Percentiles rank a stretch among this genome's conserved stretches.
phyloP scores from a whole-genome alignment of 2,113 vertebrate genomes.

The Plecotus auritus region DNA sequence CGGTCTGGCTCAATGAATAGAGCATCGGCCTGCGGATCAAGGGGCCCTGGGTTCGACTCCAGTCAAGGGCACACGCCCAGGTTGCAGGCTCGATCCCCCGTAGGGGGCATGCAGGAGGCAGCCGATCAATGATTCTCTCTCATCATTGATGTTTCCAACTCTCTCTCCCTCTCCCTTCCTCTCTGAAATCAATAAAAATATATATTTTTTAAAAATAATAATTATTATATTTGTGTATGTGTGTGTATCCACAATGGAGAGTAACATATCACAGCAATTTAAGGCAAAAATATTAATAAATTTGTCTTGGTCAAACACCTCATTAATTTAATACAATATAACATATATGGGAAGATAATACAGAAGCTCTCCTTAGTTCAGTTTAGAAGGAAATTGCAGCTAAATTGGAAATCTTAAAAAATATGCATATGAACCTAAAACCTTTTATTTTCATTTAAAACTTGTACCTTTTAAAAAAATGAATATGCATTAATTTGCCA shows the following conservation, averaged over 20 bases:
- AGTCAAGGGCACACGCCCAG: too few relatives aligned
- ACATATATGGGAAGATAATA: background rate
- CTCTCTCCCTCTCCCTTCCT: too few relatives aligned
- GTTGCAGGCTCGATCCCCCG: too few relatives aligned
- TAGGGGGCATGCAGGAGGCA: too few relatives aligned
- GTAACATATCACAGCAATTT: background rate
- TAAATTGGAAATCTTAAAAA: background rate
- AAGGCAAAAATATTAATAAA: background rate
- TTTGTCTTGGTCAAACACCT: background rate
- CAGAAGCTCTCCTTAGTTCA: background rate
- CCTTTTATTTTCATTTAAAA: slow-evolving; percentile 24
- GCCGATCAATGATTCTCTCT: too few relatives aligned
- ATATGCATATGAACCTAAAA: background rate
- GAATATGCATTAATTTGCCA: background rate
- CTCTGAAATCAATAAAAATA: background rate
- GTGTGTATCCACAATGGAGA: background rate
- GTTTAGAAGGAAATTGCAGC: background rate
- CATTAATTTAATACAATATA: background rate
- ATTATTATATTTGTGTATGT: background rate
- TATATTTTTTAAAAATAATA: background rate
- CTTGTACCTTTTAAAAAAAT: background rate
- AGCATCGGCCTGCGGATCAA: too few relatives aligned
- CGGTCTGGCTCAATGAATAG: too few relatives aligned
- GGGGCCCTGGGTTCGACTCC: too few relatives aligned
- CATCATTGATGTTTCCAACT: too few relatives aligned